Conservation (phyloP, 2,888 invertebrate species). For the Tachystola acroxantha region DNA sequence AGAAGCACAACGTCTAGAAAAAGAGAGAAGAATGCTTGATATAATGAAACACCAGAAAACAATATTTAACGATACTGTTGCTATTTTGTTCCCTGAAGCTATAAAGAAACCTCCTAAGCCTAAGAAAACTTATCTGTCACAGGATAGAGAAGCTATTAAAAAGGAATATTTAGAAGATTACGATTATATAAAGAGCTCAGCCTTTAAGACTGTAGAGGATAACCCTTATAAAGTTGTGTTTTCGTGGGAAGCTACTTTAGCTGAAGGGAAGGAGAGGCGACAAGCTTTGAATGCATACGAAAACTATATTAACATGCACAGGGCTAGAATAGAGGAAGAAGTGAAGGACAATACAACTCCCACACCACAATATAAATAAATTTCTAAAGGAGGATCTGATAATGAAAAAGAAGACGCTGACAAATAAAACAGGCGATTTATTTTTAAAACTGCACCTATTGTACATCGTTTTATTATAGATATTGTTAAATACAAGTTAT, state of each 20-base stretch:
- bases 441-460: too few relatives aligned
- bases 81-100: slow-evolving; percentile 80
- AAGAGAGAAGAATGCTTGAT: slow-evolving; percentile 75
- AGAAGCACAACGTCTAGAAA: slow-evolving; percentile 75
- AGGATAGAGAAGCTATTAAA: slow-evolving; percentile 53
- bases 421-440: too few relatives aligned
- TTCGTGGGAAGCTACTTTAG: slow-evolving; percentile 75
- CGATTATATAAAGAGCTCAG: slow-evolving; percentile 35
- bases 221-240: slow-evolving; percentile 72
- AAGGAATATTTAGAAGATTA: slow-evolving; percentile 56
- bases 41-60: slow-evolving; percentile 77
- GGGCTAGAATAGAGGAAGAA: slow-evolving; percentile 35
- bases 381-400: too few relatives aligned
- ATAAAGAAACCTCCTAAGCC: slow-evolving; percentile 62
- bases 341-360: neutral
- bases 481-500: too few relatives aligned
- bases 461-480: too few relatives aligned
- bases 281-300: slow-evolving; percentile 60
- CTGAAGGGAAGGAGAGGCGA: slow-evolving; percentile 69
- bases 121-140: slow-evolving; percentile 60
- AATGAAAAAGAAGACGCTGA: too few relatives aligned
- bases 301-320: slow-evolving; percentile 50
- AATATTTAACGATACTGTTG: slow-evolving; percentile 82
- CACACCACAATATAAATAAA: too few relatives aligned
- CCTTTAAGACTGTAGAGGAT: slow-evolving; percentile 53